Base-by-base conservation (phyloP, 2,113 vertebrate species). In the Cichladusa arquata region DNA sequence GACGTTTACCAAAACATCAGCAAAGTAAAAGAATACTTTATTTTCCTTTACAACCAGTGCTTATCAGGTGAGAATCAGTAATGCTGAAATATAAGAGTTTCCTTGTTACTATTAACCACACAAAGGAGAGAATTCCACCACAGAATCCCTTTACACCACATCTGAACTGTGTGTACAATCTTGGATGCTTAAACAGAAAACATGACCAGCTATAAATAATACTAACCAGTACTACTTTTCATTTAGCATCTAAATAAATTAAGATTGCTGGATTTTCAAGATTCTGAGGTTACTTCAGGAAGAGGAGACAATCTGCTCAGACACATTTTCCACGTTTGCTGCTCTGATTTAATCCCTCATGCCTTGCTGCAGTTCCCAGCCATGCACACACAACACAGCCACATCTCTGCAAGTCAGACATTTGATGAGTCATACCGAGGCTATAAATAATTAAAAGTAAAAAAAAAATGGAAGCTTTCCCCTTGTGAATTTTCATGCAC, bases 1-100 rank as follows among this genome's bases (percentile, higher is more conserved):
- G 94, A 92, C 13, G 26, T 53, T 81, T 83, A 94, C 73, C 83
- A 87, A 84, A 95, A 79, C n/a, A 86, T 54, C 72, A 94, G 23
- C 81, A 74, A 74, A 90, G 45, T 67, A 86, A 84, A 11, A 14
- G 23, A 92, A 74, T 45, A 79, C 23, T 89, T 93, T 66, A 29
- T 69, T 91, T 81, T 88, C 61, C 65, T 72, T 86, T 78, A 74
- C 56, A 88, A 65, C n/a, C 86, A 94, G 83, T 79, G 82, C 65
- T 86, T 81, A 73, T 12, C 80, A 81, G 64, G 51, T 6, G 11
- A 94, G 51, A 94, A 71, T 17, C 36, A 77, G 8, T 38, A 92
- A 86, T 12, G 17, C 45, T 92, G 62, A 81, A 77, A 64, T 8
- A 13, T 1, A 70, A 56, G 22, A 50, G 56, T 34, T 79, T 86